A percentile compares a stretch with the other conserved stretches of the same genome.
Conservation (phyloP, 2,888 invertebrate genomes). For the Drosophila putrida region DNA sequence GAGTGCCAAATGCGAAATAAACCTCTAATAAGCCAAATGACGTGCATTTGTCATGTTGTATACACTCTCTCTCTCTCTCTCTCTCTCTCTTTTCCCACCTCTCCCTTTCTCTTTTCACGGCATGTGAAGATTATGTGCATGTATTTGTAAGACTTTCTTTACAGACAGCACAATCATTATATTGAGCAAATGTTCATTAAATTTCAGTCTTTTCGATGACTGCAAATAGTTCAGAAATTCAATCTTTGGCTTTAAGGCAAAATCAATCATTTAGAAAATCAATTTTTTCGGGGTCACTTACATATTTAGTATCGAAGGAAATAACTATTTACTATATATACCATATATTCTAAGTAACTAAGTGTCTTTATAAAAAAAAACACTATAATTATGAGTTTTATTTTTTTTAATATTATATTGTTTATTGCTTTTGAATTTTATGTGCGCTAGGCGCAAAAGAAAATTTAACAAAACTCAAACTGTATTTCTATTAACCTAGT, state of each 20-base stretch:
- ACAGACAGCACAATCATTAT: conserved; percentile 25
- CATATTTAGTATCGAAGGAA: too few species aligned
- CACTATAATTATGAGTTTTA: too few species aligned
- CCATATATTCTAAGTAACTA: too few species aligned
- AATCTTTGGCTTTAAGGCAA: too few species aligned
- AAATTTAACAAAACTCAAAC: too few species aligned
- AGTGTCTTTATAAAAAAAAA: too few species aligned
- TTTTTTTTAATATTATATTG: too few species aligned
- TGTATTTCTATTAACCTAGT: too few species aligned
- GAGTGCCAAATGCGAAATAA: conserved; percentile 76
- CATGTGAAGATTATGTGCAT: neutral
- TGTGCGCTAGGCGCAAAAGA: too few species aligned
- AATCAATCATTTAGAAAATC: neutral
- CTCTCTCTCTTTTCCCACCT: neutral
- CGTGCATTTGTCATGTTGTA: conserved; percentile 67
- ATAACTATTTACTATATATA: too few species aligned
- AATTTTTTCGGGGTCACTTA: neutral
- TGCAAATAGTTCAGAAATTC: too few species aligned
- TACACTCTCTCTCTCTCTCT: neutral
- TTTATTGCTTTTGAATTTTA: too few species aligned
- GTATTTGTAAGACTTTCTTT: neutral
- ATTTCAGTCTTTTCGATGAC: conserved; percentile 43
- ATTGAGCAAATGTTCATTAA: conserved; percentile 59
- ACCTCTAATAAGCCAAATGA: conserved; percentile 79
- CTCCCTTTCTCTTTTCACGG: neutral